These are phyloP conservation scores for Drosophila siamana DNA, from an alignment of 2,888 invertebrate species.

Conservation along the genomic window DNA sequence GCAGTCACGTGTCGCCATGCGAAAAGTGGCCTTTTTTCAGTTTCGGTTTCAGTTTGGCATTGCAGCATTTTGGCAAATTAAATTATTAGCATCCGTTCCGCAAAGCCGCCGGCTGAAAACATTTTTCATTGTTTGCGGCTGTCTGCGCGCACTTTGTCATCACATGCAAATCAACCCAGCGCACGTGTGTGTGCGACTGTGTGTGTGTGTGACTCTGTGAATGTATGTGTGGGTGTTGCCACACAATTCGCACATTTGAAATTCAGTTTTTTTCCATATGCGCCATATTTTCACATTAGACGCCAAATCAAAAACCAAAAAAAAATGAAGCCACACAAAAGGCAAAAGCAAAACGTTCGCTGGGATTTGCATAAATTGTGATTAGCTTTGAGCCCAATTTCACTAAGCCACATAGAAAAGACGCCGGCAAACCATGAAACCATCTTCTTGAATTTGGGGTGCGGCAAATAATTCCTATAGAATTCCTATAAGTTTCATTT, in stretches of 20 bases:
- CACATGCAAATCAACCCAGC: conserved; percentile 58
- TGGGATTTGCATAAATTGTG: conserved; percentile 72
- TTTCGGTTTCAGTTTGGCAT: conserved; percentile 23
- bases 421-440: neutral
- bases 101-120: conserved; percentile 59
- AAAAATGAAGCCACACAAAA: conserved; percentile 22
- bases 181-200: conserved; percentile 6
- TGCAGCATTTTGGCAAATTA: conserved; percentile 57
- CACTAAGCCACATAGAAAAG: conserved; percentile 16
- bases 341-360: conserved; percentile 18
- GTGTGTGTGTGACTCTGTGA: conserved; percentile 15
- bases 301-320: conserved; percentile 55
- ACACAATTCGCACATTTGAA: conserved; percentile 70
- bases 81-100: conserved; percentile 61
- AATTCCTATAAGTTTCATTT: too few species aligned
- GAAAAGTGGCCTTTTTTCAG: too few species aligned
- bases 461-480: too few species aligned
- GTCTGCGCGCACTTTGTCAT: conserved; percentile 77
- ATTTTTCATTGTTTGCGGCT: conserved; percentile 81
- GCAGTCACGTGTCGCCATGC: conserved; percentile 72
- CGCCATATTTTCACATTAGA: conserved; percentile 70
- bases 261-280: conserved; percentile 70
- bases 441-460: neutral
- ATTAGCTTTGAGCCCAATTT: conserved; percentile 51
- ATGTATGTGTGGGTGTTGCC: conserved; percentile 28